A percentile compares a stretch with the other conserved stretches of the same genome.
Conservation (phyloP, 1,140 invertebrate genomes). For the Lineus longissimus region DNA sequence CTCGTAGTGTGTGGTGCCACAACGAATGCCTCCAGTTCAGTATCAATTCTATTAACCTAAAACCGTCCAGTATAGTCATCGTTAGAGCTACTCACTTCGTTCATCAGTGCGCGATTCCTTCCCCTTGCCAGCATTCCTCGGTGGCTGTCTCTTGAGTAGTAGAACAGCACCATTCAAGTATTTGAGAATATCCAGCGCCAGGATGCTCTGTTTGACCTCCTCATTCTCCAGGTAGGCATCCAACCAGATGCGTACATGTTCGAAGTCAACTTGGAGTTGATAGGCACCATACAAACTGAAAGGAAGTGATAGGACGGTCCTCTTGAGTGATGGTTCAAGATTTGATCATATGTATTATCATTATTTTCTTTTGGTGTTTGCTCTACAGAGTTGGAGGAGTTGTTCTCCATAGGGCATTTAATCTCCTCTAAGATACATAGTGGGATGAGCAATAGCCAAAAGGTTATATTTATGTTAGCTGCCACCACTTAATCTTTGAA, state of each 20-base stretch:
- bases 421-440: too few relatives aligned
- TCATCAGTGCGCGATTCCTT: neutral
- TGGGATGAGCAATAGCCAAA: too few relatives aligned
- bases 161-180: slow-evolving; percentile 40
- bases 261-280: slow-evolving; percentile 44
- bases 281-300: slow-evolving; percentile 45
- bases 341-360: too few relatives aligned
- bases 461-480: too few relatives aligned
- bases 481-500: too few relatives aligned
- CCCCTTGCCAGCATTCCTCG: slow-evolving; percentile 7
- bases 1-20: neutral
- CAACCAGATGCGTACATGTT: slow-evolving; percentile 34
- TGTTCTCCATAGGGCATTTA: too few relatives aligned
- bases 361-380: too few relatives aligned
- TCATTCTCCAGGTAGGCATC: slow-evolving; percentile 25
- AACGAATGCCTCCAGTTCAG: too few relatives aligned
- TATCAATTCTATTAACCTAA: neutral
- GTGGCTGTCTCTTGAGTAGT: slow-evolving; percentile 42
- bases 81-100: neutral
- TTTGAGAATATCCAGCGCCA: slow-evolving; percentile 37
- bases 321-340: too few relatives aligned
- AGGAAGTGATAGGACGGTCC: slow-evolving; percentile 1
- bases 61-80: neutral
- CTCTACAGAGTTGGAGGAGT: too few relatives aligned
- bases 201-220: slow-evolving; percentile 39